Percentiles rank a stretch among this genome's conserved stretches.
These are phyloP conservation scores for Patagioenas fasciata DNA, from an alignment of 2,113 vertebrate species.

Conservation along the genomic window DNA sequence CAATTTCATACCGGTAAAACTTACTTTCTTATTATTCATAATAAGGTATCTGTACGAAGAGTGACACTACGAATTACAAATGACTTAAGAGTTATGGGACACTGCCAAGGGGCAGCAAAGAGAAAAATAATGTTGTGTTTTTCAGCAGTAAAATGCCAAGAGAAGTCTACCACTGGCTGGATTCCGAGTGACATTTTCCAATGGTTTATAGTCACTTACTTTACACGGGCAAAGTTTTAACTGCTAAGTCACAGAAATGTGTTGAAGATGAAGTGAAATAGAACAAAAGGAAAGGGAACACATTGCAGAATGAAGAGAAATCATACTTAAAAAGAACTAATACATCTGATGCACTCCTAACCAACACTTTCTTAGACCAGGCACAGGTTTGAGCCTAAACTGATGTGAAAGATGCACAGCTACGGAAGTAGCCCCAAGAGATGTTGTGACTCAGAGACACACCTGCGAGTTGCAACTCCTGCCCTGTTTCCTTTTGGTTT, in stretches of 20 bases:
- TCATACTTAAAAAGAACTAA: background rate
- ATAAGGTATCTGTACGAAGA: background rate
- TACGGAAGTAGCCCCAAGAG: background rate
- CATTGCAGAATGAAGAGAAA: background rate
- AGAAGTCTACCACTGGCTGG: background rate
- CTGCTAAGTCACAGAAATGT: background rate
- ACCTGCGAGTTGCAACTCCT: background rate
- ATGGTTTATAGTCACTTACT: background rate
- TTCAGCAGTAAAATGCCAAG: conserved; percentile 8
- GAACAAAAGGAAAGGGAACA: background rate
- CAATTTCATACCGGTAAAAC: background rate
- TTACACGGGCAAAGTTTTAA: background rate
- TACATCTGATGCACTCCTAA: background rate
- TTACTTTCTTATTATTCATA: background rate
- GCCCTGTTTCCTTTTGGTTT: background rate
- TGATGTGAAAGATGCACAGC: background rate
- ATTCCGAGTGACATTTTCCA: background rate
- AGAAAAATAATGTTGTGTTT: conserved; percentile 18
- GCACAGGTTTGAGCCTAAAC: background rate
- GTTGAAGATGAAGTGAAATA: background rate
- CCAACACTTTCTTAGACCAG: background rate
- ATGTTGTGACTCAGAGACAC: background rate
- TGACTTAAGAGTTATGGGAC: background rate
- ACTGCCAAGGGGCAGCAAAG: conserved; percentile 25
- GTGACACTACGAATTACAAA: background rate